These are phyloP conservation scores for Drosophila barbarae DNA, from an alignment of 2,888 invertebrate species.

Conservation along the genomic window DNA sequence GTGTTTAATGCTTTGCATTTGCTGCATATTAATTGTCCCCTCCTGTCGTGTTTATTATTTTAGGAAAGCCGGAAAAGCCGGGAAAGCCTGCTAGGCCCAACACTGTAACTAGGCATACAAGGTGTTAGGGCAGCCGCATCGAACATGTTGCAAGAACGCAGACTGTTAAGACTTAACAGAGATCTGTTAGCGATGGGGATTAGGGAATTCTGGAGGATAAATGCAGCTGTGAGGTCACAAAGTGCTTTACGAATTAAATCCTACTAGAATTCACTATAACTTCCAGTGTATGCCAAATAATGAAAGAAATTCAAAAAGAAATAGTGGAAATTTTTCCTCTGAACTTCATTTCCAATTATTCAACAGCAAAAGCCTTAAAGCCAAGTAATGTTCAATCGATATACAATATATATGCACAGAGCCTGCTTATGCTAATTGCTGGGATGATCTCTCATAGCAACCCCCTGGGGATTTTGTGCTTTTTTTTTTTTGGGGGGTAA, in stretches of 20 bases:
- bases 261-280: not conserved
- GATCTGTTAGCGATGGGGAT: conserved; percentile 10
- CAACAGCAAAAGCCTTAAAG: not conserved
- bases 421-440: conserved; percentile 61
- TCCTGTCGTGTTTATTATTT: conserved; percentile 18
- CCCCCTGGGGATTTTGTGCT: conserved; percentile 26
- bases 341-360: not conserved
- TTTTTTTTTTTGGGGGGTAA: not conserved
- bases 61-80: conserved; percentile 3
- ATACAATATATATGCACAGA: not conserved
- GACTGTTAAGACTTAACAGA: conserved; percentile 19
- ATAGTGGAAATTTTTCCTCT: not conserved
- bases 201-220: not conserved
- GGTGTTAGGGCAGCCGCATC: conserved; percentile 7
- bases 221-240: too few relatives aligned
- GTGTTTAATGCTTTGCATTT: conserved; percentile 35
- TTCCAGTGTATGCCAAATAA: not conserved
- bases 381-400: conserved; percentile 13
- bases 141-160: conserved; percentile 36
- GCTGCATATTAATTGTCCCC: conserved; percentile 4
- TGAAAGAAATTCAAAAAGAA: not conserved
- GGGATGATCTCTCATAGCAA: conserved; percentile 50
- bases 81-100: not conserved
- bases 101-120: not conserved
- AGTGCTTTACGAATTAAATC: not conserved